Conservation (phyloP, 35 echinoderm and acorn worm genomes). For the Lytechinus variegatus region DNA sequence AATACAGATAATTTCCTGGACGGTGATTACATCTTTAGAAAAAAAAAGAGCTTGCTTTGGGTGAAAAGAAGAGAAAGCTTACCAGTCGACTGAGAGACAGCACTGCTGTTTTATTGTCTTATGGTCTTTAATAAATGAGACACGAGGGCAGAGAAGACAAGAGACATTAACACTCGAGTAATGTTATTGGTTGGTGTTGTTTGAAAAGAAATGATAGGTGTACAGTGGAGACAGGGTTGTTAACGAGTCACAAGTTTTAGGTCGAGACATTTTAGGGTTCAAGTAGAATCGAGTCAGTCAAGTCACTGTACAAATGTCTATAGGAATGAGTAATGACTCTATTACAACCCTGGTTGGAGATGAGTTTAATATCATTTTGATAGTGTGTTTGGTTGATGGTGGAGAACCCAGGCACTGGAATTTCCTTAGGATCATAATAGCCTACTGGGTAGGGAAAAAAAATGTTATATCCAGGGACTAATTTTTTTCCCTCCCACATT, state of each 20-base stretch:
- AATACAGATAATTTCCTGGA: background rate
- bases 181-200: background rate
- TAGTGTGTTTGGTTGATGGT: background rate
- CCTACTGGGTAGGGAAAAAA: too few species aligned
- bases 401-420: background rate
- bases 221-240: too few species aligned
- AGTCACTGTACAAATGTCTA: too few species aligned
- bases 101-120: background rate
- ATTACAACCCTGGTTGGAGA: background rate
- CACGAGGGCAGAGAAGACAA: background rate
- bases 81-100: background rate
- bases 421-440: background rate
- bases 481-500: too few species aligned
- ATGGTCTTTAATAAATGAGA: background rate
- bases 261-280: too few species aligned
- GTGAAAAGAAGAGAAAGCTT: constrained; percentile 9
- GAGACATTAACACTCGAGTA: background rate
- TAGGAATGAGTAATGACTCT: too few species aligned
- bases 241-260: too few species aligned
- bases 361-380: background rate
- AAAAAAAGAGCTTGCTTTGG: background rate
- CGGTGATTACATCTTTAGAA: background rate
- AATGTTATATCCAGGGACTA: too few species aligned
- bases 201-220: background rate
- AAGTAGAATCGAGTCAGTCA: too few species aligned